Evolutionary conservation across 2,797 vertebrate species (phyloP), one percentile per base, ranked within the genome.

Genomic region (Graptemys geographica): DNA sequence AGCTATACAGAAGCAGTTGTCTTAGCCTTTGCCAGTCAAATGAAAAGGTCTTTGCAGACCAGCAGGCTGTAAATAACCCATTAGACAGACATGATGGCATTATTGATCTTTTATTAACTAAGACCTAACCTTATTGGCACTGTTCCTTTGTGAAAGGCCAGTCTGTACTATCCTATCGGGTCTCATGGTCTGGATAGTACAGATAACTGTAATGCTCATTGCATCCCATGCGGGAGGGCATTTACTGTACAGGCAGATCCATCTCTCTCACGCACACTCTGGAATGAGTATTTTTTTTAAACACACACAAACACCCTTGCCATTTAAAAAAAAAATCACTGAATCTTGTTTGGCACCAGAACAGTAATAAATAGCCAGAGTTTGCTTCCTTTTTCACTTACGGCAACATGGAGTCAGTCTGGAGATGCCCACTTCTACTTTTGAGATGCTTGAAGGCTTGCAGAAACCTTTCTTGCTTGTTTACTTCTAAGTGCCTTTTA

Each of bases 361-460:
- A 90, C 69, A 81, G 59, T 84, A 57, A 47, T 51, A 90, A 2
- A 78, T 82, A n/a, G 84, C 37, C 91, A 87, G 81, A 87, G 53
- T 84, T 91, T 89, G 19, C 80, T 28, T 87, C 56, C 47, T 86
- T 57, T 65, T n/a, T 85, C 80, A 74, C 81, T 93, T 87, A 57
- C 49, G 65, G 55, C 79, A 89, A 87, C 55, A 47, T 13, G 47
- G 59, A 90, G 41, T 72, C 69, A 84, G 8, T 31, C 89, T 84
- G 72, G 84, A 95, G 78, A 86, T 87, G 89, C 83, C 82, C 92
- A 90, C 80, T 96, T 92, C 94, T 96, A 93, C 93, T 95, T 86
- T 79, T 74, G 37, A 89, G 80, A 95, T 78, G 81, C 83, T n/a
- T n/a, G n/a, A n/a, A n/a, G n/a, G 49, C 33, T 96, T 90, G 65